Conservation (phyloP, 2,888 invertebrate species). For the Therioaphis trifolii region DNA sequence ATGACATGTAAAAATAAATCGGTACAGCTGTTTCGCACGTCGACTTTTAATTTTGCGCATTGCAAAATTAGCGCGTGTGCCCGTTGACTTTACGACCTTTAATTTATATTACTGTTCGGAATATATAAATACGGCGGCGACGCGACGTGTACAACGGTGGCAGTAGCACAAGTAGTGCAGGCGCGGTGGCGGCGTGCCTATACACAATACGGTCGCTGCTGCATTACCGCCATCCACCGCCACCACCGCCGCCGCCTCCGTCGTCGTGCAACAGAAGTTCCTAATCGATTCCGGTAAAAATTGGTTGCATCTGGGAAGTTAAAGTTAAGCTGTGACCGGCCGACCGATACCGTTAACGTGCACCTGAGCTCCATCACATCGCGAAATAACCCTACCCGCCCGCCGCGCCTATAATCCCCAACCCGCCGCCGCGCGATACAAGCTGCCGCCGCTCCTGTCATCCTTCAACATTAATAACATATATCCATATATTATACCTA, state of each 20-base stretch:
- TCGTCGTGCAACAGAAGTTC: constrained; percentile 46
- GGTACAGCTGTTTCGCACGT: constrained; percentile 24
- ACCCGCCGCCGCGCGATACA: background rate
- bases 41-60: constrained; percentile 9
- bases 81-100: constrained; percentile 55
- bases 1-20: constrained; percentile 38
- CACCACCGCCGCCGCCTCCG: background rate
- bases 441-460: constrained; percentile 29
- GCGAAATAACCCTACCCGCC: constrained; percentile 35
- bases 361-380: constrained; percentile 55
- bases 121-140: constrained; percentile 7
- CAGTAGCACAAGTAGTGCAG: background rate
- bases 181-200: background rate
- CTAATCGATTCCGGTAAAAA: constrained; percentile 62
- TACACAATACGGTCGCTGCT: background rate
- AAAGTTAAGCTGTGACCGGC: constrained; percentile 60
- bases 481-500: background rate
- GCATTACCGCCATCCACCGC: background rate
- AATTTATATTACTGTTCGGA: constrained; percentile 53
- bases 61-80: constrained; percentile 48
- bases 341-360: constrained; percentile 61
- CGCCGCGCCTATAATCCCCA: constrained; percentile 3
- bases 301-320: constrained; percentile 62
- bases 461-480: constrained; percentile 55
- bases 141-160: background rate